Evolutionary conservation across 2,113 vertebrate genomes (phyloP), one percentile per base, ranked within the genome.

Genomic region (Neogale vison): DNA sequence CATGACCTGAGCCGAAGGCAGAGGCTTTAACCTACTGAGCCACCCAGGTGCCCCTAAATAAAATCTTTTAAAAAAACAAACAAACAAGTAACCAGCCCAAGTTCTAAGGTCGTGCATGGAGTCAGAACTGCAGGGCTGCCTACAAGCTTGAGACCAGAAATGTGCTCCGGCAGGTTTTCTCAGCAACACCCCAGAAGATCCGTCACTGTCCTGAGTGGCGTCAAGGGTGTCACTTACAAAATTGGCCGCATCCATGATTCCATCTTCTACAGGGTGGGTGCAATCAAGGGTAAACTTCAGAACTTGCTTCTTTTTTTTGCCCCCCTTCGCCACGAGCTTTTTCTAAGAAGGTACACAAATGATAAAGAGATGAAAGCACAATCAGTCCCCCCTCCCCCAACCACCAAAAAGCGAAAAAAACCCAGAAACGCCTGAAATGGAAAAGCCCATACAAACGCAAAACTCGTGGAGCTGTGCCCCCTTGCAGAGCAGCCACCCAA

Each of bases 241-340:
- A 98, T 99, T 99, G 95, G 99, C 99, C 39, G 99, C 99, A 34
- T 99, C 99, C 99, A 99, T 99, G 98, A 99, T 99, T 39, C 99
- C 99, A 99, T 99, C 99, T 98, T 99, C 99, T 4, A 99, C 99
- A 0, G 99, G 99, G 96, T 99, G 99, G 26, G 99, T 99, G 98
- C 99, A 99, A 97, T 99, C 99, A 95, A 99, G 98, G 0, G 99
- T 99, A 94, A 99, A 99, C 97, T 99, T 99, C 95, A 99, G 97
- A 93, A 99, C 98, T 97, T 99, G 99, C 99, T 99, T 99, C 99
- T 99, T 99, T 98, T 99, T 99, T 99, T 99, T 99, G 90, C 99
- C 99, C 97, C 99, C 99, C 96, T 99, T 99, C 31, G 99, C 98
- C 77, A 98, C 97, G n/a, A 98, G 99, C 98, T 99, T 99, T 95